Conservation (phyloP, 1,140 invertebrate species). For the Trissolcus basalis region DNA sequence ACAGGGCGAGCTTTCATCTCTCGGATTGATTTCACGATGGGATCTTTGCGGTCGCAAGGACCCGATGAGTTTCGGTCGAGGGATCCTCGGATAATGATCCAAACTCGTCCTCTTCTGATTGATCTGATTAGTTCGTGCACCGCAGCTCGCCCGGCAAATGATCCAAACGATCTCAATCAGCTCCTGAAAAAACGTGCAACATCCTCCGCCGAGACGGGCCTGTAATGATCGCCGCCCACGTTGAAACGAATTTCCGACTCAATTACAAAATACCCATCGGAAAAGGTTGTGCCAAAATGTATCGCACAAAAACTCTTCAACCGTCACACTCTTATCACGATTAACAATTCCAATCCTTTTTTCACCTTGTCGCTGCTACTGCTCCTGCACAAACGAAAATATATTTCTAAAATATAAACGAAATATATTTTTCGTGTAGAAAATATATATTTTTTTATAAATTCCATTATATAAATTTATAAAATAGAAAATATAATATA, state of each 20-base stretch:
- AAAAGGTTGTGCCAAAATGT: slow-evolving; percentile 31
- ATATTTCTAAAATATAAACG: too few species aligned
- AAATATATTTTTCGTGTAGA: too few species aligned
- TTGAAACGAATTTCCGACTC: slow-evolving; percentile 69
- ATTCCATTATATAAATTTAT: too few species aligned
- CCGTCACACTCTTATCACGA: too few species aligned
- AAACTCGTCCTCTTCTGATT: slow-evolving; percentile 72
- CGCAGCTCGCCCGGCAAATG: slow-evolving; percentile 72
- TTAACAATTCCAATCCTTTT: too few species aligned
- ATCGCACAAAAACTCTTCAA: slow-evolving; percentile 10
- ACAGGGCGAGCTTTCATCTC: slow-evolving; percentile 48
- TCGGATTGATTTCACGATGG: slow-evolving; percentile 62
- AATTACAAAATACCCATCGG: slow-evolving; percentile 58
- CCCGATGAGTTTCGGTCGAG: slow-evolving; percentile 29
- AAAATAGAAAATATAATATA: too few species aligned
- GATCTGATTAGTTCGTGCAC: slow-evolving; percentile 74
- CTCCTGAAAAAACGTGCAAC: slow-evolving; percentile 75
- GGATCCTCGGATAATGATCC: slow-evolving; percentile 67
- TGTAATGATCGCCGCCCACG: slow-evolving; percentile 72
- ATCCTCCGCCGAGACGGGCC: slow-evolving; percentile 49
- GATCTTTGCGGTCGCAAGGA: slow-evolving; percentile 67
- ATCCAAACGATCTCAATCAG: slow-evolving; percentile 74
- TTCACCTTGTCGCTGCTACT: too few species aligned
- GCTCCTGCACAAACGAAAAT: too few species aligned
- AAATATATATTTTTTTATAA: too few species aligned